phyloP scores from a whole-genome alignment of 2,113 vertebrate species.

The Dinomys branickii region DNA sequence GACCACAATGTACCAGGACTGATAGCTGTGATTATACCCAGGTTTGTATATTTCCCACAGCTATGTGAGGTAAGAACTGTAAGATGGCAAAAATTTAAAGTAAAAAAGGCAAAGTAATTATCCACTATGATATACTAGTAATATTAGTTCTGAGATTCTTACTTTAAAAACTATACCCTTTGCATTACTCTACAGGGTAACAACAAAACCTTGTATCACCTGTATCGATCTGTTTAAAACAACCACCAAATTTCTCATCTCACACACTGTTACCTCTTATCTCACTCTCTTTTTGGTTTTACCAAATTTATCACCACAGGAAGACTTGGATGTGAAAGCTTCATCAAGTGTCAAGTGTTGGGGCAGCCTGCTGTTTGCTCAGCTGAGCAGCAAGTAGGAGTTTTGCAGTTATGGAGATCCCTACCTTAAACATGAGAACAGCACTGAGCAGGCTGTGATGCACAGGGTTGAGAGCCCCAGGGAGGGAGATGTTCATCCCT shows the following conservation, averaged over 20 bases:
- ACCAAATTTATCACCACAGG: neutral
- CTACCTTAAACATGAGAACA: neutral
- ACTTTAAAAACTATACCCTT: neutral
- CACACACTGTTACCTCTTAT: neutral
- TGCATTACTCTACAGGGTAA: neutral
- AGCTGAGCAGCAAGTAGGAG: neutral
- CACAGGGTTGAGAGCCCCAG: neutral
- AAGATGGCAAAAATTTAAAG: neutral
- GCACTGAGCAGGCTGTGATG: neutral
- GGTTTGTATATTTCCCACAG: neutral
- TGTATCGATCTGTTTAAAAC: neutral
- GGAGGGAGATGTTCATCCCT: neutral
- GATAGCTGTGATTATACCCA: neutral
- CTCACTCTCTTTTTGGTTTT: neutral
- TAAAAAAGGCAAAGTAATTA: neutral
- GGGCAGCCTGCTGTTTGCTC: neutral
- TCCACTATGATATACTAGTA: neutral
- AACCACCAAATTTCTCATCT: neutral
- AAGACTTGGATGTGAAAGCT: neutral
- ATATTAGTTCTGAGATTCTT: neutral
- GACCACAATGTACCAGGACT: neutral
- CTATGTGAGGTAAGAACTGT: neutral
- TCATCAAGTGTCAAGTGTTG: neutral
- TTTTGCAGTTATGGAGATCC: neutral
- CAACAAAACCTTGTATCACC: neutral